Evolutionary conservation across 2,888 invertebrate genomes (phyloP), one percentile per base, ranked within the genome.

Genomic region (Anaspis maculata): DNA sequence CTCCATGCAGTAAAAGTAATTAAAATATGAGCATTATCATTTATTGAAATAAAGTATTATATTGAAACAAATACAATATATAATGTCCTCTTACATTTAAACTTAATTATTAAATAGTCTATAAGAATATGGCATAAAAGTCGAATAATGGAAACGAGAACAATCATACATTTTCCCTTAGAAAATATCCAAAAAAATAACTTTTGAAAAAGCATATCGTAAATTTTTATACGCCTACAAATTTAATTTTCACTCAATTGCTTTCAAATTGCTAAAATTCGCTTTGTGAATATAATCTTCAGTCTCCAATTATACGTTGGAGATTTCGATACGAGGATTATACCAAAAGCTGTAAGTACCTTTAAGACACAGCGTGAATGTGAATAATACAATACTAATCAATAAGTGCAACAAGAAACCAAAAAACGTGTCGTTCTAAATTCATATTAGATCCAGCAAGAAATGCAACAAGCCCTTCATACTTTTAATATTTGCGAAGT

Each of bases 311-410:
- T 34, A 27, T 32, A 32, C 9, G 19, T 6, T 19, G n/a, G 29
- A 29, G 25, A 21, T 15, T 27, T 28, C 16, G 25, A 24, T 15
- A 33, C 28, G 44, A 42, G 34, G 31, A 38, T 45, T 39, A 47
- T 47, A 52, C 47, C 51, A 42, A 42, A 54, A 56, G 54, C 54
- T 51, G 37, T 45, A 42, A 44, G 42, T 51, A 49, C 44, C 37
- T 46, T 56, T 62, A 62, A 62, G 62, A 64, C 62, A 62, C 62
- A 56, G 60, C 57, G 62, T 62, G 62, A 63, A 62, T 55, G 57
- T 55, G 54, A 48, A 57, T 52, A 53, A 51, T 54, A 49, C 49
- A 49, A 51, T 50, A 51, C 45, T 51, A 49, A 52, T 51, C 42
- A 45, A 53, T 37, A 52, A 49, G 53, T 54, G 50, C 44, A 48